A percentile compares a stretch with the other conserved stretches of the same genome.
Evolutionary conservation across 2,113 vertebrate species (phyloP).

Genomic region (Romanogobio albipinnatus): DNA sequence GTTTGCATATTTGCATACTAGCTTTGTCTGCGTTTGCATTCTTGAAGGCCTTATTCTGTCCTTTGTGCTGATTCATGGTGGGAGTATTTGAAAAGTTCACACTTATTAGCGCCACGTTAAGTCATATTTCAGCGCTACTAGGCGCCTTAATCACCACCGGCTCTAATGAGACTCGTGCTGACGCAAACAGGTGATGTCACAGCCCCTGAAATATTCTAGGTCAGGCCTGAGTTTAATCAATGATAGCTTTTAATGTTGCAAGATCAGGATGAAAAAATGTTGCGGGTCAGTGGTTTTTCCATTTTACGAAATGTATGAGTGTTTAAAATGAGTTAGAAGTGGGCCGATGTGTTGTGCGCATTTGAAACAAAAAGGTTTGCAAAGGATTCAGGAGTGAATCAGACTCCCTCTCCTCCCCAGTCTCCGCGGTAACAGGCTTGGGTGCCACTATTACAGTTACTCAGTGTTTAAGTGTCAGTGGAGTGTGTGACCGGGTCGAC

Average conservation of each 20-base stretch:
- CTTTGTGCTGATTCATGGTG: conserved; percentile 58
- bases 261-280: neutral
- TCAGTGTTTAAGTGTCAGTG: conserved; percentile 20
- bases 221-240: conserved; percentile 2
- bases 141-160: neutral
- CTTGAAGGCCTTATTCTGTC: conserved; percentile 61
- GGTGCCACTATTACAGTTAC: conserved; percentile 24
- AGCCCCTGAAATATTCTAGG: conserved; percentile 2
- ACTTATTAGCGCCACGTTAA: conserved; percentile 59
- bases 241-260: conserved; percentile 2
- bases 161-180: conserved; percentile 39
- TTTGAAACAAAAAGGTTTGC: conserved; percentile 3
- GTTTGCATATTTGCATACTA: neutral
- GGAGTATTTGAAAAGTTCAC: conserved; percentile 56
- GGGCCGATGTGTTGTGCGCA: conserved; percentile 1
- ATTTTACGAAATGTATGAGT: neutral
- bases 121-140: conserved; percentile 46
- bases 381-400: conserved; percentile 11
- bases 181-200: conserved; percentile 17
- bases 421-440: conserved; percentile 46
- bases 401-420: conserved; percentile 45
- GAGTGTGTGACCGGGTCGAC: conserved; percentile 37
- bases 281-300: conserved; percentile 21
- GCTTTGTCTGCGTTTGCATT: conserved; percentile 33
- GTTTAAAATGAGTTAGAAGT: conserved; percentile 5